Conservation (phyloP, 2,797 vertebrate species). For the Pyrrhura leucotis region DNA sequence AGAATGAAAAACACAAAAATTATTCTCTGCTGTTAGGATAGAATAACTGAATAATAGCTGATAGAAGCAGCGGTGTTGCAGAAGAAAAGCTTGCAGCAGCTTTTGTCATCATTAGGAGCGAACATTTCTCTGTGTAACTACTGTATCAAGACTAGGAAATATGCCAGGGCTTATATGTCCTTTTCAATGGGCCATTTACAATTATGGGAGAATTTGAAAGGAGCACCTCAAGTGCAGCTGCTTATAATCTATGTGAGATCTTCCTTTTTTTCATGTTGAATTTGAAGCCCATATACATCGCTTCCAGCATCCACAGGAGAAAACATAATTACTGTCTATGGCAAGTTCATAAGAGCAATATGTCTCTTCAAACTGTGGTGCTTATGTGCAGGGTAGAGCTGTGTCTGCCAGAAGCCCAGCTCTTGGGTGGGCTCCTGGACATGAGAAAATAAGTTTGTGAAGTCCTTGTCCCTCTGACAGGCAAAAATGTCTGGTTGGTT, state of each 20-base stretch:
- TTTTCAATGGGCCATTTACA: conserved; percentile 46
- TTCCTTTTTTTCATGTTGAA: background rate
- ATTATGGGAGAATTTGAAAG: conserved; percentile 41
- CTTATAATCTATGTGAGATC: background rate
- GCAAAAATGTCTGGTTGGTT: background rate
- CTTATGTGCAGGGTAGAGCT: background rate
- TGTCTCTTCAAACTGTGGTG: background rate
- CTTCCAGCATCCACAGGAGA: background rate
- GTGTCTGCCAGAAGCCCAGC: background rate
- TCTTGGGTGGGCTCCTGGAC: background rate
- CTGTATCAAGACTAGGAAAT: conserved; percentile 57
- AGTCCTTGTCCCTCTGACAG: background rate
- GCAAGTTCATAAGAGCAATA: background rate
- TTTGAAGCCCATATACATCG: fast-evolving
- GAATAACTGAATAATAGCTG: conserved; percentile 71
- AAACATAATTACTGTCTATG: background rate
- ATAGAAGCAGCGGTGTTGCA: conserved; percentile 8
- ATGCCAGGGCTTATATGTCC: conserved; percentile 51
- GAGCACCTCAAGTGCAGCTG: background rate
- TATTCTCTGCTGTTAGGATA: conserved; percentile 29
- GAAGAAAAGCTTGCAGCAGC: conserved; percentile 68
- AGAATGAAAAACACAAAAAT: conserved; percentile 72
- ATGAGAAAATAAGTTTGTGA: background rate
- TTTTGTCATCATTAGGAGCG: conserved; percentile 62
- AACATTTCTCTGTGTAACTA: conserved; percentile 44